Conservation (phyloP, 2,888 invertebrate genomes). For the Saturnia japonica region DNA sequence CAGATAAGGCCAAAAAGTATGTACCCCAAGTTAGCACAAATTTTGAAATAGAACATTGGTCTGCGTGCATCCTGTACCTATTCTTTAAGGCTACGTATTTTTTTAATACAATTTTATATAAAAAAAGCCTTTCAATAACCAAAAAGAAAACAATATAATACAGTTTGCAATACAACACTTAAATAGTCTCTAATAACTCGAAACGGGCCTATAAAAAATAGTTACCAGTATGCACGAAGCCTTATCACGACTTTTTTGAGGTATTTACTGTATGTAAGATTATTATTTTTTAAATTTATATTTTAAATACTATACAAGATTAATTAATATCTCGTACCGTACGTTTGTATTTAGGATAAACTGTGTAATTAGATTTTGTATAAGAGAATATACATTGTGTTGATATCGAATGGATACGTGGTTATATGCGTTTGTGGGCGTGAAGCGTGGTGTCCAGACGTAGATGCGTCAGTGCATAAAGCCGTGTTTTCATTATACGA, state of each 20-base stretch:
- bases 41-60: slow-evolving; percentile 42
- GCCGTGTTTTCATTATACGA: too few species aligned
- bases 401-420: slow-evolving; percentile 41
- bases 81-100: not conserved
- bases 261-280: slow-evolving; percentile 53
- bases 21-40: slow-evolving; percentile 67
- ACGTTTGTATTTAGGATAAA: slow-evolving; percentile 55
- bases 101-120: too few species aligned
- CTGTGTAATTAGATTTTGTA: slow-evolving; percentile 76
- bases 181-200: slow-evolving; percentile 11
- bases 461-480: not conserved
- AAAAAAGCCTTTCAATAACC: not conserved
- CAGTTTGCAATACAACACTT: not conserved
- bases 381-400: slow-evolving; percentile 72
- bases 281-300: slow-evolving; percentile 33
- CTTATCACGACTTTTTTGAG: slow-evolving; percentile 55
- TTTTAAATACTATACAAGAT: slow-evolving; percentile 32
- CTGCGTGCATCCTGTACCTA: slow-evolving; percentile 40
- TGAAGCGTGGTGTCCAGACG: slow-evolving; percentile 28
- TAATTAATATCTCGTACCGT: slow-evolving; percentile 31
- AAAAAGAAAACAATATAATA: not conserved
- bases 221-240: slow-evolving; percentile 45
- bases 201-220: slow-evolving; percentile 21
- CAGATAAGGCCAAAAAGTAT: slow-evolving; percentile 53
- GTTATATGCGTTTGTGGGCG: not conserved